These are phyloP conservation scores for Zele albiditarsus DNA, from an alignment of 2,888 invertebrate genomes.

Conservation along the genomic window DNA sequence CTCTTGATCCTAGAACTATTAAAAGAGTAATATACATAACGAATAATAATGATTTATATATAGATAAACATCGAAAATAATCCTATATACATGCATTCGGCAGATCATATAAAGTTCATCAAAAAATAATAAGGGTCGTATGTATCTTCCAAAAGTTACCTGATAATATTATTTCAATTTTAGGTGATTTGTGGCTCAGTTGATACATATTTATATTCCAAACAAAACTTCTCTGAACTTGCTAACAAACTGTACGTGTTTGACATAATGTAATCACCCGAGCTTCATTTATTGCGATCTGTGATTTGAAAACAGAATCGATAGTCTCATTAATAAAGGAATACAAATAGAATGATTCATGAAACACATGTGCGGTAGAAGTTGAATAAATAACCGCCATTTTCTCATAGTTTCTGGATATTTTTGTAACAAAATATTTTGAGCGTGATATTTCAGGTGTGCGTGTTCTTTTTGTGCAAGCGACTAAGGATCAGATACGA, in stretches of 20 bases:
- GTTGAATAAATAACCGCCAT: no score
- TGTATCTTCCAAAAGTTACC: no score
- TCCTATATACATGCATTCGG: conserved; percentile 20
- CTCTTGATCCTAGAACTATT: conserved; percentile 48
- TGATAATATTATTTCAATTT: no score
- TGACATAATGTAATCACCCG: no score
- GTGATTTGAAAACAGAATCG: no score
- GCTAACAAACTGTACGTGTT: no score
- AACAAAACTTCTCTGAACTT: no score
- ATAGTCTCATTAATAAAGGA: no score
- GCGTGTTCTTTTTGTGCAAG: conserved; percentile 3
- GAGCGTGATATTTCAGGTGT: conserved; percentile 33
- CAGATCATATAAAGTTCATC: conserved; percentile 12
- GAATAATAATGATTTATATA: conserved; percentile 19
- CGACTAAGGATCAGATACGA: conserved; percentile 1
- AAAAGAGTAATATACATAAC: conserved; percentile 49
- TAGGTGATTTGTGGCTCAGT: not conserved
- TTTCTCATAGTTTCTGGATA: not conserved
- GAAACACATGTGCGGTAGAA: no score
- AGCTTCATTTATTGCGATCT: no score
- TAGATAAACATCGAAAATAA: conserved; percentile 12
- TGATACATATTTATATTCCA: no score
- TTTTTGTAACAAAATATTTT: conserved; percentile 33
- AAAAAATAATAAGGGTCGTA: not conserved
- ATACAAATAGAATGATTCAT: no score